Conservation (phyloP, 2,797 vertebrate species). For the Gymnodraco acuticeps region DNA sequence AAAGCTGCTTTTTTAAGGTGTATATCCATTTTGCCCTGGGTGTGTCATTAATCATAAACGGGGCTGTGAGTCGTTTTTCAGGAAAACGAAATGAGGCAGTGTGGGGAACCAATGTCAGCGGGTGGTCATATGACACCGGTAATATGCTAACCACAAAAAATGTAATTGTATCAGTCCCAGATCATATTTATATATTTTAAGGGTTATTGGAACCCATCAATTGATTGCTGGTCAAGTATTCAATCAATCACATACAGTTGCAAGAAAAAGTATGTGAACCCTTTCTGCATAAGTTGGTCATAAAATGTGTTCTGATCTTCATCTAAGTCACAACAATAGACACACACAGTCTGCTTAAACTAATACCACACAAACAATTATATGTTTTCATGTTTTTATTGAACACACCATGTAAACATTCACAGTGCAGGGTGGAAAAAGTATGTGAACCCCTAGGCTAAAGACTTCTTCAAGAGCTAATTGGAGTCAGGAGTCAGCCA, state of each 20-base stretch:
- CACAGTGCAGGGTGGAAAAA: too few species aligned
- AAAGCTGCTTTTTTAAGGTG: constrained; percentile 43
- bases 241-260: constrained; percentile 6
- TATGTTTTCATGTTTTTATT: too few species aligned
- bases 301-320: too few species aligned
- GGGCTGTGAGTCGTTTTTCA: constrained; percentile 27
- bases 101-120: background rate
- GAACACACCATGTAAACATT: too few species aligned
- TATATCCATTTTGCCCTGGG: constrained; percentile 46
- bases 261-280: too few species aligned
- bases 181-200: constrained; percentile 12
- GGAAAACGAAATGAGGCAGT: constrained; percentile 3
- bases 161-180: background rate
- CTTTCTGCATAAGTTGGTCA: too few species aligned
- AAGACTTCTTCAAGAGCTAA: too few species aligned
- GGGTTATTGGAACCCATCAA: constrained; percentile 6
- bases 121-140: background rate
- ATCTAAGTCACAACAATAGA: too few species aligned
- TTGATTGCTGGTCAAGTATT: constrained; percentile 5
- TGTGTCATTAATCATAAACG: constrained; percentile 55
- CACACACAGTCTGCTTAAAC: too few species aligned
- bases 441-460: too few species aligned
- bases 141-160: background rate
- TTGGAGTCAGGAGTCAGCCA: too few species aligned
- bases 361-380: too few species aligned